Base-by-base conservation (phyloP, 2,888 invertebrate genomes). In the Pasiphila rectangulata region DNA sequence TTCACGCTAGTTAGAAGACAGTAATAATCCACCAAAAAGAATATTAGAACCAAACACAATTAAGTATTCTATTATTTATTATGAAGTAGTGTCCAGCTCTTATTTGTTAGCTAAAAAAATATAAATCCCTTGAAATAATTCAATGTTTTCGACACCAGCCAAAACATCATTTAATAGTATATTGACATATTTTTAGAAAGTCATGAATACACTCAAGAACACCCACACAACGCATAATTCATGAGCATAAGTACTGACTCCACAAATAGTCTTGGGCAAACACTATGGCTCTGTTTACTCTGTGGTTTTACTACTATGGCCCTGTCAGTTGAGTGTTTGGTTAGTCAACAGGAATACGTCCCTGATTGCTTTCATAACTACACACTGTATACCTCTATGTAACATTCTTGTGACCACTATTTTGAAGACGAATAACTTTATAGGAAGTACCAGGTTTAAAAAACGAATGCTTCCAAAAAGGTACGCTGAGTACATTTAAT, bases 201-300 rank as follows among this genome's bases (percentile, higher is more conserved):
- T 17, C 7, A 29, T 15, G 30, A 10, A 30, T 13, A 35, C 32
- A 13, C 15, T 13, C 4, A 9, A 16, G 9, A 9, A 4, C 17
- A 30, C 30, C 30, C 10, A 32, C 32, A 9, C 32, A 17, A 32
- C 16, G 16, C 13, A 16, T 32, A n/a, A 32, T 32, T 32, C 32
- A 32, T 19, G 32, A 32, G 17, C 67, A 68, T 53, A 48, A 62
- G 54, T 55, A 49, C 56, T 51, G 47, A 56, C 29, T 27, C 36
- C 32, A 21, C 50, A 79, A 81, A 81, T 67, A 80, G 44, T 53
- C 59, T 56, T 56, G 52, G 43, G 63, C 71, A 78, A 79, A 80
- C 77, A 79, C 72, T 76, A 71, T 71, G 68, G 61, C 53, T 58
- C 46, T 72, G 70, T 76, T 74, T 76, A 67, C 60, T 60, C 66